These are phyloP conservation scores for Strigamia crassipes DNA, from an alignment of 2,888 invertebrate genomes.

Conservation along the genomic window DNA sequence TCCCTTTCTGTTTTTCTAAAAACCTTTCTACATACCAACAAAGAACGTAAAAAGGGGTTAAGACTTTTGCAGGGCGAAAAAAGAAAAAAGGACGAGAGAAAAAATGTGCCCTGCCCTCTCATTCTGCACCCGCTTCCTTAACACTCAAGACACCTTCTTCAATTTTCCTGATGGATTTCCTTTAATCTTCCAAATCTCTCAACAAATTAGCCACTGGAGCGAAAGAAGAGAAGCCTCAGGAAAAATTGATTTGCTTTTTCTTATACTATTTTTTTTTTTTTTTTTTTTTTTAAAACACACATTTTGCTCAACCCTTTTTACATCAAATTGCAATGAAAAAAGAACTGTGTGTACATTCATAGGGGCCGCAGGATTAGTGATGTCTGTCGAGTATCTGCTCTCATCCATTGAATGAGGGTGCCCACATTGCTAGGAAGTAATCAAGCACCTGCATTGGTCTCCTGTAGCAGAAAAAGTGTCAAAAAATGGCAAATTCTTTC, in stretches of 20 bases:
- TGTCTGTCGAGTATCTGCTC: constrained; percentile 30
- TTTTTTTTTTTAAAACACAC: constrained; percentile 16
- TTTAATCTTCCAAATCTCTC: constrained; percentile 44
- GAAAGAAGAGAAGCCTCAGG: constrained; percentile 41
- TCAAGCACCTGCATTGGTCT: constrained; percentile 30
- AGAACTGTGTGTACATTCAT: background rate
- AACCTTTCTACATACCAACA: background rate
- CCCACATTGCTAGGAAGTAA: constrained; percentile 11
- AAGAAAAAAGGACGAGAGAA: background rate
- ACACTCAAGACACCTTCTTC: constrained; percentile 22
- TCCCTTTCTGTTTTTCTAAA: background rate
- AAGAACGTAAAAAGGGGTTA: background rate
- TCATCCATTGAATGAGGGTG: constrained; percentile 26
- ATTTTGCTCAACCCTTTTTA: constrained; percentile 2
- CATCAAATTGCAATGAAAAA: constrained; percentile 13
- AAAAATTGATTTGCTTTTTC: constrained; percentile 25
- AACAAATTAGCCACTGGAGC: constrained; percentile 29
- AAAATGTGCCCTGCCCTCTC: constrained; percentile 11
- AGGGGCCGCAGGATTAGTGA: background rate
- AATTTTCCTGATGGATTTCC: constrained; percentile 42
- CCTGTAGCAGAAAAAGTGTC: constrained; percentile 8
- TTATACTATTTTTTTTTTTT: no score
- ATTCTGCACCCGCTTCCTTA: constrained; percentile 1
- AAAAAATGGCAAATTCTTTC: constrained; percentile 23
- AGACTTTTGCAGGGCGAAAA: background rate